Conservation (phyloP, 2,797 vertebrate species). For the Chelmon rostratus region DNA sequence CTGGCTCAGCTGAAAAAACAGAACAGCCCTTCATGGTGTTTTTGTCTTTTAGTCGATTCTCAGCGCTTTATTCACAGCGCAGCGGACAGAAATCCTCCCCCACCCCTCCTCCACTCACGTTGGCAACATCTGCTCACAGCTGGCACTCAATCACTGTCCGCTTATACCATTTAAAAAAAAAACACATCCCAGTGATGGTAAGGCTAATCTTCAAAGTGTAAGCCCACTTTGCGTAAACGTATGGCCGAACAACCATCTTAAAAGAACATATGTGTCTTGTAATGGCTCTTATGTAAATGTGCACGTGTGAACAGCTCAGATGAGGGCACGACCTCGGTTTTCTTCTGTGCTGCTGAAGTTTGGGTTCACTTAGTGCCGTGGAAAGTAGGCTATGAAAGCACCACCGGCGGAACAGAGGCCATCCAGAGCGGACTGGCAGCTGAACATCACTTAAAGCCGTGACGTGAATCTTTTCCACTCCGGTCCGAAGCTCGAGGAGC, state of each 20-base stretch:
- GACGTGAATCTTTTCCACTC: conserved; percentile 30
- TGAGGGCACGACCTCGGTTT: not conserved
- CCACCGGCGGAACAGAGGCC: conserved; percentile 20
- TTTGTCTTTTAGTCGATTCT: not conserved
- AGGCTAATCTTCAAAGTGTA: not conserved
- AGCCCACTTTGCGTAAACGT: not conserved
- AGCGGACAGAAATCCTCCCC: not conserved
- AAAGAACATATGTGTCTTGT: not conserved
- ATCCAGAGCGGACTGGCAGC: conserved; percentile 8
- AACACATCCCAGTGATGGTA: not conserved
- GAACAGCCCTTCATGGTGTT: not conserved
- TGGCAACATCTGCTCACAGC: conserved; percentile 26
- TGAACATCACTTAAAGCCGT: conserved; percentile 26
- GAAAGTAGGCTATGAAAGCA: conserved; percentile 22
- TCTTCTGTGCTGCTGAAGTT: not conserved
- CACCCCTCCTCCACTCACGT: not conserved
- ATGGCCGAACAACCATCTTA: not conserved
- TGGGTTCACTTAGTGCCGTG: not conserved
- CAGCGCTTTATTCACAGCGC: not conserved
- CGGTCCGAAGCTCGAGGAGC: conserved; percentile 8
- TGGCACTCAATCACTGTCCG: not conserved
- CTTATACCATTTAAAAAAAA: not conserved
- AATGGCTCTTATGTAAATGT: not conserved
- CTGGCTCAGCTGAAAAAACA: not conserved
- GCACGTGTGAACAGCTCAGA: not conserved